These are phyloP conservation scores for Salvelinus fontinalis DNA, from an alignment of 2,113 vertebrate genomes.

Conservation along the genomic window DNA sequence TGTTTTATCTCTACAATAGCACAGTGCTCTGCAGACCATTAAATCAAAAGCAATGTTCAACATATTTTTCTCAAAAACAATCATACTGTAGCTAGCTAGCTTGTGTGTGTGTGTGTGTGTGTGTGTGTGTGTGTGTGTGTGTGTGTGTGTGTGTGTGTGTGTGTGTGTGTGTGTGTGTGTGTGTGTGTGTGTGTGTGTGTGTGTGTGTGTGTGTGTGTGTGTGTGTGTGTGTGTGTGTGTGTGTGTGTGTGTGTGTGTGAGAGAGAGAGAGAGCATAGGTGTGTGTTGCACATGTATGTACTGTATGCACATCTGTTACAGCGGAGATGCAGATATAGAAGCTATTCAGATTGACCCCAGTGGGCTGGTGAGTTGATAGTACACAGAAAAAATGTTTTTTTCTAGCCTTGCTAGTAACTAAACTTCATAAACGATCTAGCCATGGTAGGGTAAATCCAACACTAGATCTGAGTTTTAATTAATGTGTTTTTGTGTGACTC, in stretches of 20 bases:
- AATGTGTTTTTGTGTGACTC: not conserved
- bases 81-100: too few species aligned
- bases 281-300: not conserved
- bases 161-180: not conserved
- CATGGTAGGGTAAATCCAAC: not conserved
- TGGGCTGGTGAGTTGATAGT: too few species aligned
- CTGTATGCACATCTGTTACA: not conserved
- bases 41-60: too few species aligned
- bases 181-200: not conserved
- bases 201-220: not conserved
- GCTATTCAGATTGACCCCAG: too few species aligned
- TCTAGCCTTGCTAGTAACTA: not conserved
- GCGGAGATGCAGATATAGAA: not conserved
- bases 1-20: constrained; percentile 17
- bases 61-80: constrained; percentile 4
- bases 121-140: not conserved
- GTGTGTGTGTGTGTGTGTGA: not conserved
- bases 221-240: not conserved
- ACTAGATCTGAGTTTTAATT: not conserved
- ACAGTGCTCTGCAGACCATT: too few species aligned
- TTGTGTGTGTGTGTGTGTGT: not conserved
- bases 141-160: not conserved
- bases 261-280: not conserved
- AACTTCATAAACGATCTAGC: not conserved
- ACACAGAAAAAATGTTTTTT: too few species aligned